phyloP scores from a whole-genome alignment of 2,113 vertebrate genomes.

The Ifrita kowaldi region DNA sequence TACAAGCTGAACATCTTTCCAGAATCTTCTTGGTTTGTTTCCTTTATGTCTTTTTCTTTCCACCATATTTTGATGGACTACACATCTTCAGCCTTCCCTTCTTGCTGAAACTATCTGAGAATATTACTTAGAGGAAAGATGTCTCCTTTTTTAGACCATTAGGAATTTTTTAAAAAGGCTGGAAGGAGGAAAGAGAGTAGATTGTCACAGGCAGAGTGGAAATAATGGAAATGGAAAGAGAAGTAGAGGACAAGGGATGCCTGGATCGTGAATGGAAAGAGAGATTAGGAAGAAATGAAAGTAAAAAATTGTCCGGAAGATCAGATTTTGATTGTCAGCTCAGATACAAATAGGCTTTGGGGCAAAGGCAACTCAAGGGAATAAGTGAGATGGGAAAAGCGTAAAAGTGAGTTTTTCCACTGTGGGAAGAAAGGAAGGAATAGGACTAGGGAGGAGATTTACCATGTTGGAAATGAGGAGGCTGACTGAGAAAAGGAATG shows the following conservation, averaged over 20 bases:
- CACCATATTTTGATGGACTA: not conserved
- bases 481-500: not conserved
- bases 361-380: not conserved
- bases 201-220: not conserved
- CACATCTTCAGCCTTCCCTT: not conserved
- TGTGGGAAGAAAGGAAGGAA: not conserved
- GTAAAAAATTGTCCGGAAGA: not conserved
- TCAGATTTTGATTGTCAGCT: not conserved
- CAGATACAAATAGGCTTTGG: not conserved
- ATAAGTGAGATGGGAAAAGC: not conserved
- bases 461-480: fast-evolving
- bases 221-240: not conserved
- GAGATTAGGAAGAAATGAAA: not conserved
- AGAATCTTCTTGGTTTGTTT: not conserved
- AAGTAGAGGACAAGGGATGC: not conserved
- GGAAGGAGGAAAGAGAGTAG: not conserved
- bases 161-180: not conserved
- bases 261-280: not conserved
- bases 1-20: not conserved
- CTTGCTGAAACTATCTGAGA: not conserved
- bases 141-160: not conserved
- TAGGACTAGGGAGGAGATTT: not conserved
- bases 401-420: not conserved
- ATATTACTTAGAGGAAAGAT: not conserved
- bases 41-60: not conserved